phyloP scores from a whole-genome alignment of 2,888 invertebrate species.

The Morinoia aosen region DNA sequence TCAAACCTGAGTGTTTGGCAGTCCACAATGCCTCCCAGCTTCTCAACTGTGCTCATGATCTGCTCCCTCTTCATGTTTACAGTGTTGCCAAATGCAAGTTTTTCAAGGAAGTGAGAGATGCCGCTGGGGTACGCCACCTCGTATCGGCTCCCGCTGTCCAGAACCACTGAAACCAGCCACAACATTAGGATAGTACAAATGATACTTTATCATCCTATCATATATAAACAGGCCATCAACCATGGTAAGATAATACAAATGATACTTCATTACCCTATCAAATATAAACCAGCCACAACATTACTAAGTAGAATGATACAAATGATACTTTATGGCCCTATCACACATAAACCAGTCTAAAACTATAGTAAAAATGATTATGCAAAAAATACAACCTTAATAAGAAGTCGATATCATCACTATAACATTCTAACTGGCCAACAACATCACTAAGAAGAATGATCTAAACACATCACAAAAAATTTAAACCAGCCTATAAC shows the following conservation, averaged over 20 bases:
- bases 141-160: slow-evolving; percentile 96
- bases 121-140: slow-evolving; percentile 98
- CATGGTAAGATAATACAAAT: no score
- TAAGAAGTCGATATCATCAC: background rate
- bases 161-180: slow-evolving; percentile 81
- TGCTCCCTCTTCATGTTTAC: slow-evolving; percentile 84
- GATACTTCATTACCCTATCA: no score
- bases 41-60: slow-evolving; percentile 85
- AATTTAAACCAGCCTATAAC: no score
- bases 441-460: no score
- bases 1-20: slow-evolving; percentile 88
- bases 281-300: no score
- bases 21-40: slow-evolving; percentile 97
- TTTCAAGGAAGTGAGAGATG: slow-evolving; percentile 97
- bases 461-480: no score
- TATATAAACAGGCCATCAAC: no score
- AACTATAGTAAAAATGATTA: background rate
- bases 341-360: no score
- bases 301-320: no score
- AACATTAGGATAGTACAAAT: slow-evolving; percentile 42
- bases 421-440: background rate
- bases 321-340: no score
- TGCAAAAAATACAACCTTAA: slow-evolving; percentile 9
- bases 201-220: background rate
- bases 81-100: slow-evolving; percentile 95